A percentile compares a stretch with the other conserved stretches of the same genome.
phyloP scores from a whole-genome alignment of 2,113 vertebrate genomes.

The Oreotragus oreotragus region DNA sequence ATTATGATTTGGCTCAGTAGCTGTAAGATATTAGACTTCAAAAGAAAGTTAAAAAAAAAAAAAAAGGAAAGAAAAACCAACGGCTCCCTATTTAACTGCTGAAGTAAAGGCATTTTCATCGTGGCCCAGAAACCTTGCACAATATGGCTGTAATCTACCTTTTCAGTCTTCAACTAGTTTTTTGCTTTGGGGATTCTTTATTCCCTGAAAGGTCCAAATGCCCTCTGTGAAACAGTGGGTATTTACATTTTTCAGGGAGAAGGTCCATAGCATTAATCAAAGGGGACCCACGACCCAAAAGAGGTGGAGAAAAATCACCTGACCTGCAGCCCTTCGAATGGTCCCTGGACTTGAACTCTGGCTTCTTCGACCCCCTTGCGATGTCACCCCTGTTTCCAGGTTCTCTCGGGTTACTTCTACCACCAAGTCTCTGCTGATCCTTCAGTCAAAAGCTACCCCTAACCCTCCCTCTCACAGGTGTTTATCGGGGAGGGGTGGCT shows the following conservation, averaged over 20 bases:
- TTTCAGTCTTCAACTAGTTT: not conserved
- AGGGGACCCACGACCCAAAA: not conserved
- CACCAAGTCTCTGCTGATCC: not conserved
- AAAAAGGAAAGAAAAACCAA: not conserved
- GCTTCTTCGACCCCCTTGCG: not conserved
- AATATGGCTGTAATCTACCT: not conserved
- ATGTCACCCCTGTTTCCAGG: not conserved
- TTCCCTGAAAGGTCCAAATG: not conserved
- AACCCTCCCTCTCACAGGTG: not conserved
- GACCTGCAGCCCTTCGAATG: not conserved
- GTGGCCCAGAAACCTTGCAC: not conserved
- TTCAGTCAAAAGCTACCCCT: not conserved
- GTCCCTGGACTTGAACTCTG: not conserved
- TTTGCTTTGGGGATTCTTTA: not conserved
- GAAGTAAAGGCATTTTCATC: not conserved
- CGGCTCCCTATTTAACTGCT: not conserved
- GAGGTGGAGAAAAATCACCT: not conserved
- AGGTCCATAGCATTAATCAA: not conserved
- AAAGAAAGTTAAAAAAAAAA: not conserved
- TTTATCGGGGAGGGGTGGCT: not conserved
- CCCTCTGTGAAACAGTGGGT: not conserved
- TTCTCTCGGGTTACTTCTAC: not conserved
- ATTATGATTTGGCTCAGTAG: not conserved
- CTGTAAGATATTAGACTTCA: not conserved
- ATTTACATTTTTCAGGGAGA: not conserved